These are phyloP conservation scores for Cassiopea andromeda DNA, from an alignment of 30 jellyfish, hydroid and myxozoan species.

Conservation along the genomic window DNA sequence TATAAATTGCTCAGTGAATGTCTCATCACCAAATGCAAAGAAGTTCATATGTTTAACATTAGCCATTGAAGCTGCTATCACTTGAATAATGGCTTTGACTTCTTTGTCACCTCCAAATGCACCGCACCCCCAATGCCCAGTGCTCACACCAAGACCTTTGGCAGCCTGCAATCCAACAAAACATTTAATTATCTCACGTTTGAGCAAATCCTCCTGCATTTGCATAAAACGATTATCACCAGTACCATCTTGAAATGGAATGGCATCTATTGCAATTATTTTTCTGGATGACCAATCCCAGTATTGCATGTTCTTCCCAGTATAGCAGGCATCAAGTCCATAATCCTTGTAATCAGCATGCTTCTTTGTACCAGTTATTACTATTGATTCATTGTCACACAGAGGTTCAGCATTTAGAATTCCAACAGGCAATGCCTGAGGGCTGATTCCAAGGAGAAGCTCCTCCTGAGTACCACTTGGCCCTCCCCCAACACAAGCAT, in stretches of 20 bases:
- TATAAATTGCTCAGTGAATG: constrained; percentile 5
- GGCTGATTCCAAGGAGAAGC: constrained; percentile 22
- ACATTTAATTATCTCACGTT: constrained; percentile 8
- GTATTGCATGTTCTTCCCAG: background rate
- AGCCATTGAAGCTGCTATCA: constrained; percentile 31
- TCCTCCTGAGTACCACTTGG: constrained; percentile 51
- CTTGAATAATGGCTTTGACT: constrained; percentile 28
- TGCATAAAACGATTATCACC: constrained; percentile 43
- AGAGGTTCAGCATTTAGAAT: constrained; percentile 28
- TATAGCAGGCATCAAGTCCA: constrained; percentile 23
- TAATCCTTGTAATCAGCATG: constrained; percentile 17
- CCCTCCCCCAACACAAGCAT: constrained; percentile 54
- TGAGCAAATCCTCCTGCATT: constrained; percentile 8
- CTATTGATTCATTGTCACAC: constrained; percentile 8
- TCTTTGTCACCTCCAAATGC: constrained; percentile 60
- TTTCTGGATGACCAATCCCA: constrained; percentile 28
- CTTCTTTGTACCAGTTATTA: constrained; percentile 28
- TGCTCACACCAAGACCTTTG: background rate
- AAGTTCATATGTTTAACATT: background rate
- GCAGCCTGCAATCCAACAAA: constrained; percentile 7
- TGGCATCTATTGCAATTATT: constrained; percentile 44
- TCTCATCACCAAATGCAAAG: constrained; percentile 23
- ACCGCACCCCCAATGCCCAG: constrained; percentile 61
- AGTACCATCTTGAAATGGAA: background rate
- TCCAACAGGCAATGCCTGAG: constrained; percentile 27